Base-by-base conservation (phyloP, 1,140 invertebrate species). In the Battus philenor region DNA sequence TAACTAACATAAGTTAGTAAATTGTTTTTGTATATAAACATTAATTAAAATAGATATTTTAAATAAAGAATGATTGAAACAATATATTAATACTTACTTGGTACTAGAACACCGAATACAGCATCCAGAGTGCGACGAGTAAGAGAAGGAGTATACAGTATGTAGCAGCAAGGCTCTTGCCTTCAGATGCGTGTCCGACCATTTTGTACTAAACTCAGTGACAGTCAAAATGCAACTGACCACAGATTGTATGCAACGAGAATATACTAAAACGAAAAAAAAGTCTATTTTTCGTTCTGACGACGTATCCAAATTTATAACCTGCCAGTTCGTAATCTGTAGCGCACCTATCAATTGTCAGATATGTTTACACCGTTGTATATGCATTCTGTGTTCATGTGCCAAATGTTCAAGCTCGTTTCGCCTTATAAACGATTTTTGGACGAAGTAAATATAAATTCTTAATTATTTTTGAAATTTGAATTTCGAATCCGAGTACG, bases 61-160 rank as follows among this genome's bases (percentile, higher is more conserved):
- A 27, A 27, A 27, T n/a, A n/a, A n/a, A n/a, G n/a, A n/a, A n/a
- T n/a, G n/a, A n/a, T n/a, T n/a, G n/a, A n/a, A n/a, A n/a, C n/a
- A n/a, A n/a, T n/a, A n/a, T n/a, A n/a, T n/a, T 38, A 47, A 8
- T 49, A 74, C 71, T 68, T 54, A 72, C 68, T n/a, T 13, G 32
- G 58, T 30, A 48, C 72, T 84, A 84, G 46, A 81, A 81, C 13
- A 63, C 77, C 5, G 80, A 81, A 38, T 84, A 84, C 6, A 84
- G 30, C 3, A 78, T 52, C 80, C 80, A 84, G 12, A 84, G 46
- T 0, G 77, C 68, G 0, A 81, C 44, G 29, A 84, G 53, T 3
- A 84, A 52, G 38, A 82, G 46, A 31, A 84, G 53, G 7, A 84
- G 59, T 27, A 84, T 82, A 53, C 53, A 65, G 51, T 84, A 84